Percentiles rank a stretch among this genome's conserved stretches.
These are phyloP conservation scores for Mythimna impura DNA, from an alignment of 2,888 invertebrate species.

Conservation along the genomic window DNA sequence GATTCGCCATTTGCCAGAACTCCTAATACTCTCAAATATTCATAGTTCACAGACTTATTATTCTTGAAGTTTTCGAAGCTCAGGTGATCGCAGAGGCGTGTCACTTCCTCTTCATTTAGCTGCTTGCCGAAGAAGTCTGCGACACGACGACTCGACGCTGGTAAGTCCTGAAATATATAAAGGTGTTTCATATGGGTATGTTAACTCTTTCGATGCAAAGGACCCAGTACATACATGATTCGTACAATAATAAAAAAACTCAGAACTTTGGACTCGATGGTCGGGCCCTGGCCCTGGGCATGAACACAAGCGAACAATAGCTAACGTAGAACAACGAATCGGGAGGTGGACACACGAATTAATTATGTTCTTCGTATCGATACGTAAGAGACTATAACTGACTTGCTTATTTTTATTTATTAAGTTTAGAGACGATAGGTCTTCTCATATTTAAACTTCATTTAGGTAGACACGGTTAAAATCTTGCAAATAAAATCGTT, in stretches of 20 bases:
- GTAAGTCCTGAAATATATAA: not conserved
- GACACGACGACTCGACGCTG: not conserved
- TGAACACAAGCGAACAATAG: too few relatives aligned
- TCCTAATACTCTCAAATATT: not conserved
- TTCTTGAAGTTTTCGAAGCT: not conserved
- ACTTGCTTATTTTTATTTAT: too few relatives aligned
- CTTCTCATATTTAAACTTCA: too few relatives aligned
- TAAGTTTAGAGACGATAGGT: not conserved
- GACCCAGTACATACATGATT: too few relatives aligned
- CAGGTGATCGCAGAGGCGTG: not conserved
- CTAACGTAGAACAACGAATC: too few relatives aligned
- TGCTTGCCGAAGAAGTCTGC: slow-evolving; percentile 1
- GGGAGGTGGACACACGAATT: too few relatives aligned
- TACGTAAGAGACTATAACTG: too few relatives aligned
- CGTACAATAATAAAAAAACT: not conserved
- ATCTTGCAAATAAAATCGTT: too few relatives aligned
- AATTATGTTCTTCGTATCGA: too few relatives aligned
- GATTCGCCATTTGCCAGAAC: not conserved
- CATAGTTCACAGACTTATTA: not conserved
- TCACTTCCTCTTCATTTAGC: not conserved
- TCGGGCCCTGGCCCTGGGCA: too few relatives aligned
- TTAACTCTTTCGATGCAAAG: not conserved
- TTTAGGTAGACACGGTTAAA: too few relatives aligned
- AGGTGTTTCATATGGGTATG: not conserved
- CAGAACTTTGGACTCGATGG: not conserved